A percentile compares a stretch with the other conserved stretches of the same genome.
These are phyloP conservation scores for Bagarius yarrelli DNA, from an alignment of 2,113 vertebrate genomes.

Conservation along the genomic window DNA sequence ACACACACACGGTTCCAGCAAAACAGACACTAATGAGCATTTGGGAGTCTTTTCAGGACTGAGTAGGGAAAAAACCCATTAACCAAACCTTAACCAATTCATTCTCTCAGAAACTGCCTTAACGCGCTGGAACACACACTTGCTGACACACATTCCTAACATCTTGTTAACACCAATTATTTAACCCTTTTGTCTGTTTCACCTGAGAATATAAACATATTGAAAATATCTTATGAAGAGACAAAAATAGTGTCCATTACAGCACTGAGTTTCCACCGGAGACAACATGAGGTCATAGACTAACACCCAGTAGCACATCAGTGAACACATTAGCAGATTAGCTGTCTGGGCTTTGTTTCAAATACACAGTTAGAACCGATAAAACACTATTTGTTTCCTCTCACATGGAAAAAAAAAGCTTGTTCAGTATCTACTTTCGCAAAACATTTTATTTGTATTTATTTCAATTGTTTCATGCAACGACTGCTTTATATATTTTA, in stretches of 20 bases:
- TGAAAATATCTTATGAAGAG: neutral
- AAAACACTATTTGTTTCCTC: neutral
- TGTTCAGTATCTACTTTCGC: neutral
- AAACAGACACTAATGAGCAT: constrained; percentile 31
- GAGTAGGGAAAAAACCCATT: constrained; percentile 20
- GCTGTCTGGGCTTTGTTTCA: neutral
- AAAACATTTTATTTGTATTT: neutral
- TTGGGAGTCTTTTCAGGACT: constrained; percentile 23
- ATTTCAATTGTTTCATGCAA: neutral
- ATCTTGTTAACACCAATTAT: neutral
- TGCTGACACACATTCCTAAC: neutral
- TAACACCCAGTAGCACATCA: neutral
- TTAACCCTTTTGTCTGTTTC: constrained; percentile 1
- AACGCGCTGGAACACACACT: neutral
- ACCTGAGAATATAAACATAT: neutral
- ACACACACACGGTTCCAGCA: constrained; percentile 18
- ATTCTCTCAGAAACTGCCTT: neutral
- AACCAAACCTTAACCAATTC: constrained; percentile 16
- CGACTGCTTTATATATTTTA: neutral
- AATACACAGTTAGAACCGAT: neutral
- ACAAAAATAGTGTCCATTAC: neutral
- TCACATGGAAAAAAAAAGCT: neutral
- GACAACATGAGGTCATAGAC: neutral
- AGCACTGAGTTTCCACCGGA: too few species aligned
- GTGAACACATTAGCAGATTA: neutral